Evolutionary conservation across 2,888 invertebrate genomes (phyloP).

Genomic region (Trachelus tabidus): DNA sequence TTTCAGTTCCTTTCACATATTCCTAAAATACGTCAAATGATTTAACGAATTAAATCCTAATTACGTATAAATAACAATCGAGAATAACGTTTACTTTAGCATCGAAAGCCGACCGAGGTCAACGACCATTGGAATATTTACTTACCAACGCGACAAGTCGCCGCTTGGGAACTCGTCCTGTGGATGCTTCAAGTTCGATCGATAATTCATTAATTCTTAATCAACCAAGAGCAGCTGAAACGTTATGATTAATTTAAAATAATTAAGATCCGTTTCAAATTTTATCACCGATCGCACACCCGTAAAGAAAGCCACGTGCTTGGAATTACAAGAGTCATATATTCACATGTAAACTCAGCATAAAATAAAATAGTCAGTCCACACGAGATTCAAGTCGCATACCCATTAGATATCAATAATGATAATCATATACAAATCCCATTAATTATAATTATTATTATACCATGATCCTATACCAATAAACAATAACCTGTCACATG

Average conservation of each 20-base stretch:
- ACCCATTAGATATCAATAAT: neutral
- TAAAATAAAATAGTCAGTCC: neutral
- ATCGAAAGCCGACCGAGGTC: constrained; percentile 57
- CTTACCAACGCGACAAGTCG: constrained; percentile 48
- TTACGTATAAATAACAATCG: constrained; percentile 3
- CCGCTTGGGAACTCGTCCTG: constrained; percentile 41
- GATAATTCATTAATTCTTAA: neutral
- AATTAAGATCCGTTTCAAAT: neutral
- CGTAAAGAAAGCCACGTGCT: neutral
- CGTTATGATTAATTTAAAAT: neutral
- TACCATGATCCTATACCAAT: neutral
- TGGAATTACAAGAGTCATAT: neutral
- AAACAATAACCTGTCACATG: neutral
- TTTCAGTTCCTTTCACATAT: neutral
- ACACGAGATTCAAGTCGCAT: neutral
- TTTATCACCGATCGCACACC: neutral
- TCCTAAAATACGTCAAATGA: neutral
- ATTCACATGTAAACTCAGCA: neutral
- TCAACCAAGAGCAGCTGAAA: neutral
- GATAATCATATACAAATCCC: neutral
- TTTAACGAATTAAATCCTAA: neutral
- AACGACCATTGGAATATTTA: constrained; percentile 63
- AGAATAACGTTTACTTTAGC: constrained; percentile 48
- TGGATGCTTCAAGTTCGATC: constrained; percentile 7
- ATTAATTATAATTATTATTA: neutral